Evolutionary conservation across 2,888 invertebrate genomes (phyloP).

Genomic region (Melanotus villosus): DNA sequence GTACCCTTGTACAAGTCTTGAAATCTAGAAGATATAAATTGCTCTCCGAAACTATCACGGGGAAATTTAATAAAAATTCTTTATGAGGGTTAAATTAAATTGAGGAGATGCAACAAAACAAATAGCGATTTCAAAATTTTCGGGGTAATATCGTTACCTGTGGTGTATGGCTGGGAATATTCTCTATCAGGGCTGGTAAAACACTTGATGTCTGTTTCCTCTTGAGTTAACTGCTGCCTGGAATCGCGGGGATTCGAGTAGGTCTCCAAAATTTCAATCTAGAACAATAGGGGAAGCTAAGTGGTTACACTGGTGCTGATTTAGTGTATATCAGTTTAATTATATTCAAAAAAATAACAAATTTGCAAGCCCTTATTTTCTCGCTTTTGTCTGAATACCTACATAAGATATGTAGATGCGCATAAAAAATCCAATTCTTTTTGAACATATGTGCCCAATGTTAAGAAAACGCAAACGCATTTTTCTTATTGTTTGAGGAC

Average conservation of each 20-base stretch:
- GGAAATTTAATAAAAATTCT: background rate
- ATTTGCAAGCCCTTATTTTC: no score
- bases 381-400: background rate
- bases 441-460: slow-evolving; percentile 8
- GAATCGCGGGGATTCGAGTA: slow-evolving; percentile 83
- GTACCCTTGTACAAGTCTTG: background rate
- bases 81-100: background rate
- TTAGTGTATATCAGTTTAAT: no score
- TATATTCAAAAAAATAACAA: background rate
- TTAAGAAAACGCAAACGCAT: slow-evolving; percentile 4
- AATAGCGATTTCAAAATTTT: no score
- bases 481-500: background rate
- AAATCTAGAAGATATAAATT: slow-evolving; percentile 6
- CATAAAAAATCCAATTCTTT: slow-evolving; percentile 6
- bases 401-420: background rate
- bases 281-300: slow-evolving; percentile 60
- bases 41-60: slow-evolving; percentile 4
- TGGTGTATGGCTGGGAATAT: slow-evolving; percentile 72
- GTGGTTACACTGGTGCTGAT: background rate
- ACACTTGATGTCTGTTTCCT: slow-evolving; percentile 67
- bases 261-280: slow-evolving; percentile 82
- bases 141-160: slow-evolving; percentile 67
- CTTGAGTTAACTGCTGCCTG: slow-evolving; percentile 63
- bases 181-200: slow-evolving; percentile 72
- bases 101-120: background rate